Evolutionary conservation across 2,888 invertebrate genomes (phyloP), one percentile per base, ranked within the genome.

Genomic region (Capitulum mitella): DNA sequence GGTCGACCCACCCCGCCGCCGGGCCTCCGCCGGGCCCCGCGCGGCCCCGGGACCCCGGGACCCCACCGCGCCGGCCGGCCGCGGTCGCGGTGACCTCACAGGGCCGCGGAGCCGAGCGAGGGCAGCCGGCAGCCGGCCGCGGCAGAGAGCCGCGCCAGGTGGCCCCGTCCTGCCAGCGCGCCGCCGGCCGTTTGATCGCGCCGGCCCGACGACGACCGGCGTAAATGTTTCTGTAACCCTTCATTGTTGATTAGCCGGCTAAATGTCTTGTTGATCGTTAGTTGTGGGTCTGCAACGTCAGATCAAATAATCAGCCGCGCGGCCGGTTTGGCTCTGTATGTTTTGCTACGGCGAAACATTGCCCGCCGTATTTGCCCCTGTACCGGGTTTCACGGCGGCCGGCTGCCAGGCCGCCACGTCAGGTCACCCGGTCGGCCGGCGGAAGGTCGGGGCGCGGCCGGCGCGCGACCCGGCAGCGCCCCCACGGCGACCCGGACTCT

Each of bases 191-290:
- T 70, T 70, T 70, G 70, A 70, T 70, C 70, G 37, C 26, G 26
- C 40, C 70, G 40, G 40, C 40, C 70, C 37, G 70, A 12, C 37
- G 40, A 37, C 37, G 37, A 40, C 26, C 70, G 40, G 40, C 70
- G 37, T 70, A 70, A 70, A 70, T 70, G 70, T 70, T 70, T 70
- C 70, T 70, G 70, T 40, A 40, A 40, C 70, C 70, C 70, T 40
- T 70, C 70, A 70, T 40, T 70, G 70, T 70, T 70, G 70, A 70
- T 70, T 40, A 70, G 40, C 10, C 70, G 26, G 26, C 70, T 70
- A 40, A 70, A 70, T 70, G 70, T 40, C 70, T 70, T 70, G 70
- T 70, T 70, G 70, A 70, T 70, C 70, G 40, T 70, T 70, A 70
- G 40, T 70, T 70, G 70, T 40, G 26, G 70, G 70, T 37, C 40